Base-by-base conservation (phyloP, 1,140 invertebrate genomes). In the Drosophila albomicans region DNA sequence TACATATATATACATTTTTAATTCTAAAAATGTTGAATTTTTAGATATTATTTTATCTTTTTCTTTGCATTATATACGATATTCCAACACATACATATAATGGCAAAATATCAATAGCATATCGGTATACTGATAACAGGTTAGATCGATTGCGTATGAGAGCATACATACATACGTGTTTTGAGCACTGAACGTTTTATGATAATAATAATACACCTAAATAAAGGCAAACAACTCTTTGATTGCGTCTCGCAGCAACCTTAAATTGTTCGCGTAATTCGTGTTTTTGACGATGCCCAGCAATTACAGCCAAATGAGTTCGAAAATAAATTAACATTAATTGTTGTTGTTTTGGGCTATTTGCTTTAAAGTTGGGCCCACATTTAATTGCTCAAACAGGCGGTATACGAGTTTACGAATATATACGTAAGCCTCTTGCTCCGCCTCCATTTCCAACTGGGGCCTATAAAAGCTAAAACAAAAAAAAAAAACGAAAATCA, bases 301-400 rank as follows among this genome's bases (percentile, higher is more conserved):
- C 84, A 89, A 88, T 88, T 89, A 88, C 81, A 86, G 80, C 81
- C 73, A 87, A 88, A 88, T 89, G 85, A 85, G 85, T 81, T 80
- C 71, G 86, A 81, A 85, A 88, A 89, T 88, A 85, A 88, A 89
- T 88, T 81, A 85, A 70, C 85, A 90, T 89, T 88, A 89, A 88
- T 89, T 88, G 81, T 81, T 81, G 75, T 81, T 79, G 82, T 81
- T 71, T 65, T 58, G 35, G 69, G 76, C 48, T 68, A 73, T 73
- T 87, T 63, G 54, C 69, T 69, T 89, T 62, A 79, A 84, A 84
- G 80, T 87, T 88, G 49, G 56, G 56, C 61, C 49, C 51, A 64
- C 43, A 80, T 88, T 88, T 88, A 89, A 89, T 88, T 88, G 81
- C 80, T 54, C 68, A 68, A 25, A 45, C 84, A 79, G 68, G 62